Base-by-base conservation (phyloP, 2,888 invertebrate genomes). In the Amaurobius ferox region DNA sequence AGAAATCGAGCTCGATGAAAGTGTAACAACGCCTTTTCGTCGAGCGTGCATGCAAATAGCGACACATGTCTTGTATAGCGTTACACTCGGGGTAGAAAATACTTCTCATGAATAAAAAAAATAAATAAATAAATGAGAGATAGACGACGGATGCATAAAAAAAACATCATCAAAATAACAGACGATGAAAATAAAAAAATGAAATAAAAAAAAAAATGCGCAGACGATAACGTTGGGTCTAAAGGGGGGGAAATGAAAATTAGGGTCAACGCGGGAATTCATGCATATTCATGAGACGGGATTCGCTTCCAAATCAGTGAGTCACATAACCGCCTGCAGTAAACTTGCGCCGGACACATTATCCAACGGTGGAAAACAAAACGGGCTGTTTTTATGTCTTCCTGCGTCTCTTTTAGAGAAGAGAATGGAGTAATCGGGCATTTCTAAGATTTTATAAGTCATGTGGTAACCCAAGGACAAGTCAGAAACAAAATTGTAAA, bases 241-340 rank as follows among this genome's bases (percentile, higher is more conserved):
- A 16, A 2, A 7, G 44, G 2, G 16, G 2, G 13, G 9, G 6
- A 7, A 2, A 44, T 2, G 16, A 16, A 85, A 77, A 83, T 85
- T 72, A 77, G 67, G 83, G 83, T 85, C 83, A 85, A 76, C 81
- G 40, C 29, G 40, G 76, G 64, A 30, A n/a, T 55, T 77, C 67
- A 78, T 85, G 83, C 77, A 85, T 85, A 85, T 85, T 85, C 83
- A 85, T 85, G 83, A 85, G 40, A 39, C 55, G 19, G 55, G 23
- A 23, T 55, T 55, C 55, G 23, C 55, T 55, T 55, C 23, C 11
- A 55, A 55, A 55, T 55, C 55, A 55, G 55, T 55, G 55, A 55
- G 23, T 55, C 55, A 55, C 23, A 23, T 55, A 55, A 55, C 55
- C 11, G 55, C 23, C 23, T 55, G 23, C 23, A 23, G 55, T 23